These are phyloP conservation scores for Trichopoda pennipes DNA, from an alignment of 2,888 invertebrate species.

Conservation along the genomic window DNA sequence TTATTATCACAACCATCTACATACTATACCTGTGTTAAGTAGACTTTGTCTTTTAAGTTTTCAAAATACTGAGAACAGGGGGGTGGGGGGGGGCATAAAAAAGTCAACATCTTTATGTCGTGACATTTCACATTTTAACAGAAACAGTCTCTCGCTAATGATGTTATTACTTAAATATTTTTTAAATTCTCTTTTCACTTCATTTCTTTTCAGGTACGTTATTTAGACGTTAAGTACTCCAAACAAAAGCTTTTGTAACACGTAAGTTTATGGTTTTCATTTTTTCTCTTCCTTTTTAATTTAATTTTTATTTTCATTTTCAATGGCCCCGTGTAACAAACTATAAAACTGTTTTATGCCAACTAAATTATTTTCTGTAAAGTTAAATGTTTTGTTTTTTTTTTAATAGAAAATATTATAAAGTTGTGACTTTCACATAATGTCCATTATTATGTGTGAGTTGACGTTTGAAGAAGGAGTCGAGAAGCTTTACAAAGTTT, in stretches of 20 bases:
- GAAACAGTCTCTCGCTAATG: constrained; percentile 41
- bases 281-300: too few species aligned
- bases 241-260: constrained; percentile 4
- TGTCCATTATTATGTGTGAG: too few species aligned
- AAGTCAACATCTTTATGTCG: constrained; percentile 40
- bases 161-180: constrained; percentile 22
- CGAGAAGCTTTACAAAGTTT: too few species aligned
- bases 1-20: constrained; percentile 43
- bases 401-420: too few species aligned
- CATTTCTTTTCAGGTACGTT: constrained; percentile 54
- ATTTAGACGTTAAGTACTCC: constrained; percentile 23
- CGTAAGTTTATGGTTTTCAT: constrained; percentile 18
- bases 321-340: constrained; percentile 12
- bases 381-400: constrained; percentile 4
- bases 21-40: neutral
- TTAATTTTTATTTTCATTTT: neutral
- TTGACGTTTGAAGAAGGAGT: too few species aligned
- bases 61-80: neutral
- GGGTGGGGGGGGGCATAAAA: neutral
- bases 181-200: constrained; percentile 2
- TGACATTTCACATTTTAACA: constrained; percentile 30
- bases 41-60: constrained; percentile 15
- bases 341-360: constrained; percentile 19
- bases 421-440: neutral
- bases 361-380: constrained; percentile 23